Base-by-base conservation (phyloP, 2,113 vertebrate genomes). In the Bostrychus sinensis region DNA sequence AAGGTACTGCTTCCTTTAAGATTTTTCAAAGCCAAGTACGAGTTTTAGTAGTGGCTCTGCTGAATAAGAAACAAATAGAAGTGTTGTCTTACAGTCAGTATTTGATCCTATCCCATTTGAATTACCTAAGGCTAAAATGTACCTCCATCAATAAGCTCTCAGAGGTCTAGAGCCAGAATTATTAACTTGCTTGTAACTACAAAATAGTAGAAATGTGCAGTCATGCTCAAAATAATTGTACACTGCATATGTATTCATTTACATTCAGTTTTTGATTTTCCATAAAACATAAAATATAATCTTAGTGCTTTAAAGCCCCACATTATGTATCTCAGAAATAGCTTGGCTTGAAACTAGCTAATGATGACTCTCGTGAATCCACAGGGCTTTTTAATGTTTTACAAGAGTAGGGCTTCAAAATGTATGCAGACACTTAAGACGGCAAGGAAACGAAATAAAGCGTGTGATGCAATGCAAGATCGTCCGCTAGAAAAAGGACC, bases 1-100 rank as follows among this genome's bases (percentile, higher is more conserved):
- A 98, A 97, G 94, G 97, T 99, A 83, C 80, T 14, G 9, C 39
- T 32, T 30, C 2, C 17, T 20, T 39, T 32, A 12, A 1, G 1
- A 10, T 25, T 39, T 6, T 43, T 10, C 13, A 12, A 1, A 5
- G 1, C 37, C 37, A 9, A 10, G 3, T 4, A 38, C 12, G 37
- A 6, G 9, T 12, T 4, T 8, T 32, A 32, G 30, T 3, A 32
- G 37, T 7, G 1, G 10, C 37, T 39, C n/a, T n/a, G n/a, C n/a
- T n/a, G n/a, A n/a, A n/a, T n/a, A n/a, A 10, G 32, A 34, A 34
- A 6, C 32, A 34, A 34, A 10, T 34, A 34, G 2, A 34, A 34
- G 7, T 34, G n/a, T n/a, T n/a, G n/a, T n/a, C n/a, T n/a, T n/a
- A n/a, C n/a, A n/a, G n/a, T n/a, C n/a, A n/a, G n/a, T n/a, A n/a